A percentile compares a stretch with the other conserved stretches of the same genome.
phyloP scores from a whole-genome alignment of 2,888 invertebrate species.

The Hydropsyche betteni region DNA sequence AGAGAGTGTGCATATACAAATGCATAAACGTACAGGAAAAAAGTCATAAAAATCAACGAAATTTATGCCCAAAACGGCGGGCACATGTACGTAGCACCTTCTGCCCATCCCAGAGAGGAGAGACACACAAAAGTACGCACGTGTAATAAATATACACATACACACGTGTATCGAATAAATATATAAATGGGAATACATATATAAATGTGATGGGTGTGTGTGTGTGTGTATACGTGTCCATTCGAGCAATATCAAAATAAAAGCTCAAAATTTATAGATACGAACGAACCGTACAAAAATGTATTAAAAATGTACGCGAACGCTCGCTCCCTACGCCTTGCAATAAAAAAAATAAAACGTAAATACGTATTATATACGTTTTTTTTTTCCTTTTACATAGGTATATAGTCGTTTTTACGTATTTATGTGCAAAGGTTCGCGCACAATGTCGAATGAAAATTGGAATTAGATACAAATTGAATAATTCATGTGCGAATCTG shows the following conservation, averaged over 20 bases:
- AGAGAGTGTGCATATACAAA: not conserved
- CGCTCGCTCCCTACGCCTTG: slow-evolving; percentile 43
- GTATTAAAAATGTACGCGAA: slow-evolving; percentile 47
- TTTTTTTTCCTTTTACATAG: no score
- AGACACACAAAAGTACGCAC: not conserved
- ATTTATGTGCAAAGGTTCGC: no score
- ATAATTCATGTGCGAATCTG: no score
- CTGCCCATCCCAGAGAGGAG: not conserved
- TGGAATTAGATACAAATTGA: no score
- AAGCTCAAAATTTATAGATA: slow-evolving; percentile 49
- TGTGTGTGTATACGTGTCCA: slow-evolving; percentile 17
- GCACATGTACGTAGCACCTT: slow-evolving; percentile 23
- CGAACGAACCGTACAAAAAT: slow-evolving; percentile 43
- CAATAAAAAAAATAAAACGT: slow-evolving; percentile 17
- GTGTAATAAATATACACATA: not conserved
- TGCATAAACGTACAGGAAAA: slow-evolving; percentile 34
- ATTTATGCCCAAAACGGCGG: slow-evolving; percentile 46
- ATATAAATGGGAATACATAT: slow-evolving; percentile 7
- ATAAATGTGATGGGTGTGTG: not conserved
- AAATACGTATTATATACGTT: not conserved
- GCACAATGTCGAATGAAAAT: no score
- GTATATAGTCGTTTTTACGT: no score
- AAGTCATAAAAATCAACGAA: slow-evolving; percentile 51
- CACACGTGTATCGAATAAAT: slow-evolving; percentile 6
- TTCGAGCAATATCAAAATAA: slow-evolving; percentile 46